A percentile compares a stretch with the other conserved stretches of the same genome.
These are phyloP conservation scores for Burhinus oedicnemus DNA, from an alignment of 2,113 vertebrate species.

Conservation along the genomic window DNA sequence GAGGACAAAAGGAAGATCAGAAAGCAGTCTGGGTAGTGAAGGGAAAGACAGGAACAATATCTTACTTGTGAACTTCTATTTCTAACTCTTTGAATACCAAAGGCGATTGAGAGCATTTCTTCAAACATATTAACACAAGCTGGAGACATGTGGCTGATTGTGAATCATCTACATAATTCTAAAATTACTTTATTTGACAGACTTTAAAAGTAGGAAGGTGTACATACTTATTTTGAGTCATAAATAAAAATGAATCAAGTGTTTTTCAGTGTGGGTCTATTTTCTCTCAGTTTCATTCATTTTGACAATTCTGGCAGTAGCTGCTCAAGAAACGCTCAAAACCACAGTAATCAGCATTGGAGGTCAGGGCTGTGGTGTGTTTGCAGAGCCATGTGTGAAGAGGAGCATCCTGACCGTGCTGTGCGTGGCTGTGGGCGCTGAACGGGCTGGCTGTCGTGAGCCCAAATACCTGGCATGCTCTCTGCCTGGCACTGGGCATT, in stretches of 20 bases:
- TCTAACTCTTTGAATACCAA: slow-evolving; percentile 64
- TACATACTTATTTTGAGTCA: neutral
- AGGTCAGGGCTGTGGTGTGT: neutral
- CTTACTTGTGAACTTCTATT: slow-evolving; percentile 74
- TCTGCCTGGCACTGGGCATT: neutral
- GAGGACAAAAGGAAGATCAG: slow-evolving; percentile 75
- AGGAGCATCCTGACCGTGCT: neutral
- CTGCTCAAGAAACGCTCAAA: neutral
- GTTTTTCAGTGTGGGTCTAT: neutral
- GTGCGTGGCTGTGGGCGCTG: fast-evolving
- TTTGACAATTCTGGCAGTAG: slow-evolving; percentile 1
- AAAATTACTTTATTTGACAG: neutral
- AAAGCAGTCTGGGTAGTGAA: slow-evolving; percentile 66
- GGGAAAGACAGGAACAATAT: slow-evolving; percentile 66
- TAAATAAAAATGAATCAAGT: slow-evolving; percentile 7
- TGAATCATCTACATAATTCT: neutral
- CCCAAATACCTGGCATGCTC: fast-evolving
- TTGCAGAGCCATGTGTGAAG: neutral
- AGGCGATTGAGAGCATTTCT: neutral
- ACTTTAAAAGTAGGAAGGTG: neutral
- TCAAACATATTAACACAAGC: slow-evolving; percentile 28
- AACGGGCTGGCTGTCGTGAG: fast-evolving
- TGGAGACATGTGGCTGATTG: neutral
- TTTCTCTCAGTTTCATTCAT: neutral
- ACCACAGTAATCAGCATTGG: neutral